Percentiles rank a stretch among this genome's conserved stretches.
phyloP scores from a whole-genome alignment of 2,797 vertebrate species.

The Pseudochromis fuscus region DNA sequence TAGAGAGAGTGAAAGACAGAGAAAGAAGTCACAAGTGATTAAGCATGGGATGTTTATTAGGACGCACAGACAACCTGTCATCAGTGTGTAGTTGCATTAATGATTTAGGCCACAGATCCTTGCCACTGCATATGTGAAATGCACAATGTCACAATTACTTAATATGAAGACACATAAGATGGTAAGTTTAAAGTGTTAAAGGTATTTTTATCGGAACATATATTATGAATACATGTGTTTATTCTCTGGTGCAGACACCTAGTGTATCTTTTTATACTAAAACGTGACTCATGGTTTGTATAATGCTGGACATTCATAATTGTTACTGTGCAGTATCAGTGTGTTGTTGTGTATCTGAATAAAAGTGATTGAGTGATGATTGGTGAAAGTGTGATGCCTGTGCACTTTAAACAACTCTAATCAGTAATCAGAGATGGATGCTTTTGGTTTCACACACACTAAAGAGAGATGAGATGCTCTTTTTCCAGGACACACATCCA shows the following conservation, averaged over 20 bases:
- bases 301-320: constrained; percentile 17
- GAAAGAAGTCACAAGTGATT: no score
- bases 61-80: not conserved
- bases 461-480: not conserved
- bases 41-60: not conserved
- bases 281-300: not conserved
- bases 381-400: not conserved
- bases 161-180: no score
- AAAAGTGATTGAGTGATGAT: not conserved
- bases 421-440: constrained; percentile 1
- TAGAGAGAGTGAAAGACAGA: not conserved
- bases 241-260: not conserved
- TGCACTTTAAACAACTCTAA: not conserved
- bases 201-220: not conserved
- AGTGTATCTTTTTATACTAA: not conserved
- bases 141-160: not conserved
- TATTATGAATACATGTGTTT: not conserved
- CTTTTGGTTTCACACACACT: not conserved
- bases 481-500: not conserved
- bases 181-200: no score
- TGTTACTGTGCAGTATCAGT: not conserved
- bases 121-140: not conserved
- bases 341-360: not conserved
- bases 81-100: not conserved
- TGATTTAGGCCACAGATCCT: not conserved